These are phyloP conservation scores for Vulpes lagopus DNA, from an alignment of 2,113 vertebrate genomes.

Conservation along the genomic window DNA sequence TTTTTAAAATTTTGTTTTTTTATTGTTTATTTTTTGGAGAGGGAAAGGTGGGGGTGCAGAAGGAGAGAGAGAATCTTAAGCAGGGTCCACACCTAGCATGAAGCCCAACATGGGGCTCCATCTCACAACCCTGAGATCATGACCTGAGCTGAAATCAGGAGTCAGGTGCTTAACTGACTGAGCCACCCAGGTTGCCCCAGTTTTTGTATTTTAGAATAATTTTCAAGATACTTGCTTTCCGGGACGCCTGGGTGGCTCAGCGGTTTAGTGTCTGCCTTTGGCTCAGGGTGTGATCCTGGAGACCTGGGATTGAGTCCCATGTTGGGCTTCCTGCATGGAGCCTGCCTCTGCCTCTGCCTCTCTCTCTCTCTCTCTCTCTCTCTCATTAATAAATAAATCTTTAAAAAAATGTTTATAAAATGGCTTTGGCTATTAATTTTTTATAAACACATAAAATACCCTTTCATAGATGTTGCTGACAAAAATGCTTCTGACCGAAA, in stretches of 20 bases:
- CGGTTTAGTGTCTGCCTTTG: too few species aligned
- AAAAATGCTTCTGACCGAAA: slow-evolving; percentile 98
- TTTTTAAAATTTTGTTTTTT: not conserved
- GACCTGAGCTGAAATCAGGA: not conserved
- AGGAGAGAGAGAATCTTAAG: not conserved
- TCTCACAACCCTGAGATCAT: not conserved
- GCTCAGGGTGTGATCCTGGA: too few species aligned
- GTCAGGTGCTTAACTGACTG: not conserved
- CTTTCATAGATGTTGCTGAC: slow-evolving; percentile 94
- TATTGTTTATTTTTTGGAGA: not conserved
- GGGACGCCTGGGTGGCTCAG: too few species aligned
- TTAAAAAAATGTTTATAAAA: slow-evolving; percentile 40
- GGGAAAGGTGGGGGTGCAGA: not conserved
- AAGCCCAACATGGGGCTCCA: not conserved
- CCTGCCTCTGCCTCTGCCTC: too few species aligned
- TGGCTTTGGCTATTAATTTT: slow-evolving; percentile 37
- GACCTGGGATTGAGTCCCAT: too few species aligned
- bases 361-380: too few species aligned
- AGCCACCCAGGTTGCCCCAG: not conserved
- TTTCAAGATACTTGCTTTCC: not conserved
- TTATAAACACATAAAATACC: not conserved
- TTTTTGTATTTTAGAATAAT: slow-evolving; percentile 35
- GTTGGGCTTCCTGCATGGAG: too few species aligned
- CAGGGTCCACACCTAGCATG: not conserved
- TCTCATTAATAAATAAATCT: too few species aligned